Evolutionary conservation across 2,113 vertebrate genomes (phyloP).

Genomic region (Neoarius graeffei): DNA sequence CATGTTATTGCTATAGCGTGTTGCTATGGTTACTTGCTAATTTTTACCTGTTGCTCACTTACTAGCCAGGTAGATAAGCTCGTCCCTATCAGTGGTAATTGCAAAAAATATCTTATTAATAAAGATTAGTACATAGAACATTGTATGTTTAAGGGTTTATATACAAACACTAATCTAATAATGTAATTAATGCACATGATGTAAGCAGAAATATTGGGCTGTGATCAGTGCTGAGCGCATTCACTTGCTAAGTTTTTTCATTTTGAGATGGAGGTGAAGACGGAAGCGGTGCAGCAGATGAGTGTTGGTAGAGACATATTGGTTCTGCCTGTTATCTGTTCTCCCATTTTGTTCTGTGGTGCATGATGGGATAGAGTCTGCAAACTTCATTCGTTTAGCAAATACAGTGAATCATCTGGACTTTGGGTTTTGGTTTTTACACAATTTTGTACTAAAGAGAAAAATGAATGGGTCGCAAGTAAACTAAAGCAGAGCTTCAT

Average conservation of each 20-base stretch:
- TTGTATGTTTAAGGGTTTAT: too few species aligned
- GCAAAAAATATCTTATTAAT: too few species aligned
- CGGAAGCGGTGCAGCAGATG: neutral
- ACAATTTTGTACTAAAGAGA: neutral
- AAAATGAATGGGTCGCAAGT: neutral
- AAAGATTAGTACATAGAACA: too few species aligned
- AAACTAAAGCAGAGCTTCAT: too few species aligned
- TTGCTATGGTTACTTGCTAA: neutral
- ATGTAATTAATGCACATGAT: too few species aligned
- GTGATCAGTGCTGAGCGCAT: too few species aligned
- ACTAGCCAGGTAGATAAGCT: neutral
- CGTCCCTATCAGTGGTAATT: too few species aligned
- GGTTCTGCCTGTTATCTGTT: neutral
- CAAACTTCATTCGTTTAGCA: neutral
- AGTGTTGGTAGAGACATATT: too few species aligned
- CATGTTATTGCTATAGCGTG: neutral
- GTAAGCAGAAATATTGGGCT: too few species aligned
- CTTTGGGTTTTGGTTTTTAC: too few species aligned
- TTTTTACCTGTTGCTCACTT: neutral
- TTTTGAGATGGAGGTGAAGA: neutral
- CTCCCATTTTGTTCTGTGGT: neutral
- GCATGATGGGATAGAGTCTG: neutral
- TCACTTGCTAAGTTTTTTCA: neutral
- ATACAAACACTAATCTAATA: too few species aligned
- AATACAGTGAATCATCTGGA: too few species aligned